Percentiles rank a stretch among this genome's conserved stretches.
phyloP scores from a whole-genome alignment of 2,113 vertebrate genomes.

The Sinocyclocheilus anophthalmus region DNA sequence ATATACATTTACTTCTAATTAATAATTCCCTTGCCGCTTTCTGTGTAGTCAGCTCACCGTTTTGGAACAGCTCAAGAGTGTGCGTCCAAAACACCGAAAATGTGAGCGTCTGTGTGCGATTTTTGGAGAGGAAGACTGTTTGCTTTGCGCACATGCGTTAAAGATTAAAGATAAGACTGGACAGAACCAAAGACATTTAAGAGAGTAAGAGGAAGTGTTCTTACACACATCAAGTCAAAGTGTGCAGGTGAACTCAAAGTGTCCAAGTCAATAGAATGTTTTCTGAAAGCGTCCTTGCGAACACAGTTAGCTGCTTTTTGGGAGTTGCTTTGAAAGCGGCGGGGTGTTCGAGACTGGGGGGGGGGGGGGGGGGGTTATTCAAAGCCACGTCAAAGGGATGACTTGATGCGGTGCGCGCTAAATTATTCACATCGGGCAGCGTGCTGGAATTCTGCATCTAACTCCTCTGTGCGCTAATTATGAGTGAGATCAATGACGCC shows the following conservation, averaged over 20 bases:
- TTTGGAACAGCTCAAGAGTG: background rate
- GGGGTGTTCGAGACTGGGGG: conserved; percentile 25
- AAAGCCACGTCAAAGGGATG: conserved; percentile 74
- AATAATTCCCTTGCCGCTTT: background rate
- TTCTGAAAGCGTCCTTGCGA: conserved; percentile 19
- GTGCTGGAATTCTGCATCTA: conserved; percentile 65
- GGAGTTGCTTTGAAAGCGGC: conserved; percentile 29
- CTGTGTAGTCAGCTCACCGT: background rate
- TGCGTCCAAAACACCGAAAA: background rate
- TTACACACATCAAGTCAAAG: background rate
- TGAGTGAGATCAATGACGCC: conserved; percentile 61
- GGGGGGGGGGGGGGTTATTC: conserved; percentile 61
- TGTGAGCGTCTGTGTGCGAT: background rate
- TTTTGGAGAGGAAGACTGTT: background rate
- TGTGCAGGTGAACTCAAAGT: conserved; percentile 35
- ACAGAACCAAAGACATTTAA: background rate
- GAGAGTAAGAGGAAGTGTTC: conserved; percentile 13
- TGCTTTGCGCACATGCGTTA: background rate
- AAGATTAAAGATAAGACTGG: background rate
- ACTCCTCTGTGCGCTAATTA: conserved; percentile 57
- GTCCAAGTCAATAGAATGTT: conserved; percentile 34
- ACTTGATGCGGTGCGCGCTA: conserved; percentile 71
- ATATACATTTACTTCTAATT: background rate
- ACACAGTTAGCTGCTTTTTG: conserved; percentile 23
- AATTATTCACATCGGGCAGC: conserved; percentile 72